Percentiles rank a stretch among this genome's conserved stretches.
Evolutionary conservation across 2,888 invertebrate species (phyloP).

Genomic region (Fissipunctia ypsillon): DNA sequence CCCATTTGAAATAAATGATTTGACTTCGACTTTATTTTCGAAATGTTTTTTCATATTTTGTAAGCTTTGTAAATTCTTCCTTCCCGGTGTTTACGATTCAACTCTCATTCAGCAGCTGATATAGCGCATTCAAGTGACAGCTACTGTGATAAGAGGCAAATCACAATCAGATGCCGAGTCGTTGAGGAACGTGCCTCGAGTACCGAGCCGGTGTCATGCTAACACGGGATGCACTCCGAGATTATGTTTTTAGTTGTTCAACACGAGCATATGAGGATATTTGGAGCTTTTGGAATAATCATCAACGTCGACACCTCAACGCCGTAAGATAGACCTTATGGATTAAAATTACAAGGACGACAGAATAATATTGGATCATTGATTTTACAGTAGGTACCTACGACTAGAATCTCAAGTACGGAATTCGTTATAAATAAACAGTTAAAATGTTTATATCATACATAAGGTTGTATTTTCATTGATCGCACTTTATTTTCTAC

Average conservation of each 20-base stretch:
- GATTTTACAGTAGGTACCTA: neutral
- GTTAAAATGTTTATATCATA: neutral
- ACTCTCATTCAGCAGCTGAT: conserved; percentile 70
- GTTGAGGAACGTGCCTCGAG: conserved; percentile 71
- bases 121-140: conserved; percentile 66
- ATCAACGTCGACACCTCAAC: neutral
- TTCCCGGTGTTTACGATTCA: conserved; percentile 70
- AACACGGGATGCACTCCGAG: conserved; percentile 56
- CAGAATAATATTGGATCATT: no score
- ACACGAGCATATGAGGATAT: neutral
- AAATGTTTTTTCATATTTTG: neutral
- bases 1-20: no score
- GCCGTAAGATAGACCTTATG: neutral
- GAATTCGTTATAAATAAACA: neutral
- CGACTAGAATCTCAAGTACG: neutral
- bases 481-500: neutral
- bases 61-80: neutral
- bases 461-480: neutral
- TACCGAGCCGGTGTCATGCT: conserved; percentile 61
- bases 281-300: neutral
- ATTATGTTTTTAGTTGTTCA: conserved; percentile 36
- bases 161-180: conserved; percentile 68
- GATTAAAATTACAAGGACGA: no score
- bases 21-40: no score
- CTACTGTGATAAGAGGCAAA: conserved; percentile 69